Evolutionary conservation across 2,113 vertebrate species (phyloP).

Genomic region (Melanotaenia duboulayi): DNA sequence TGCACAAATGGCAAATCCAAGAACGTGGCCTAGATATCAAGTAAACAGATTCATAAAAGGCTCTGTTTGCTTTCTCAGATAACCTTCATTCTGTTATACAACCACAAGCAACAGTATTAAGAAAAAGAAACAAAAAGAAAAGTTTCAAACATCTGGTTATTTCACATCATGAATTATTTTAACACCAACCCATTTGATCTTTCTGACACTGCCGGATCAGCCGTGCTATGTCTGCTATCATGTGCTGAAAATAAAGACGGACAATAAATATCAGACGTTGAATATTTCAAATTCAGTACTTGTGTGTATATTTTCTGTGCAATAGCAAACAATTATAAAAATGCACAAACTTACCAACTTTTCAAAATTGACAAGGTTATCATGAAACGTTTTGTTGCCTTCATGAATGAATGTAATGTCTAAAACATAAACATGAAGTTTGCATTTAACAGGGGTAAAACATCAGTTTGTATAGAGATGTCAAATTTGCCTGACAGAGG

Average conservation of each 20-base stretch:
- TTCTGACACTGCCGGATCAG: conserved; percentile 92
- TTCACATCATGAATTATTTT: background rate
- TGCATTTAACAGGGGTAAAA: background rate
- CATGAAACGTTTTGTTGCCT: conserved; percentile 98
- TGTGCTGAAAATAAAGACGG: conserved; percentile 82
- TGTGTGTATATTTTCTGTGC: background rate
- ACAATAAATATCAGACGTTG: conserved; percentile 27
- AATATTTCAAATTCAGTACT: conserved; percentile 3
- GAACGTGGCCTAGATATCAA: no score
- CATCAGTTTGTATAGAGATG: background rate
- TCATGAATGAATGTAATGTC: conserved; percentile 98
- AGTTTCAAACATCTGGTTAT: background rate
- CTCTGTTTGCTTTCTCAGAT: no score
- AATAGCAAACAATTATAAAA: background rate
- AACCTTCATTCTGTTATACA: no score
- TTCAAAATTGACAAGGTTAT: conserved; percentile 98
- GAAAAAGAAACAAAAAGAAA: no score
- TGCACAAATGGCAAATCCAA: no score
- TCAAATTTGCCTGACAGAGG: background rate
- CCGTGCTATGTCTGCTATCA: conserved; percentile 95
- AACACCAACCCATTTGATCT: conserved; percentile 88
- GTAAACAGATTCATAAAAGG: no score
- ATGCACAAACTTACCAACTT: conserved; percentile 89
- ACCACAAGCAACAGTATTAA: no score
- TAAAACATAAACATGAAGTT: conserved; percentile 55